These are phyloP conservation scores for Sinotaia quadrata DNA, from an alignment of 2,888 invertebrate genomes.

Conservation along the genomic window DNA sequence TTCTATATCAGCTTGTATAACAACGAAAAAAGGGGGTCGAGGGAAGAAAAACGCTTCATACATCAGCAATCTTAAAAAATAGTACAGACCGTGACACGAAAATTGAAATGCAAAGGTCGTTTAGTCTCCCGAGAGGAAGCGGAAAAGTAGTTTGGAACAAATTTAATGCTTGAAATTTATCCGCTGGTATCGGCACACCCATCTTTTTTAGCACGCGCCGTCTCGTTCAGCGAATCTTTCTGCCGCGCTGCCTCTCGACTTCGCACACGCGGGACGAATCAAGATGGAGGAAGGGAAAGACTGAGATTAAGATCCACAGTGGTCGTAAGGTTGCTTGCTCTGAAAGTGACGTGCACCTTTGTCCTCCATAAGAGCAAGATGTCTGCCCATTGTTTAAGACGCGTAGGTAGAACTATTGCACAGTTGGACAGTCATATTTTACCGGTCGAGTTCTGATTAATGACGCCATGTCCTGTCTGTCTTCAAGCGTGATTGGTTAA, in stretches of 20 bases:
- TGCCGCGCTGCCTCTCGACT: background rate
- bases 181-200: slow-evolving; percentile 25
- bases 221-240: slow-evolving; percentile 10
- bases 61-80: background rate
- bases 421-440: too few species aligned
- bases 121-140: background rate
- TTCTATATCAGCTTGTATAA: too few species aligned
- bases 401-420: too few species aligned
- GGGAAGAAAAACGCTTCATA: background rate
- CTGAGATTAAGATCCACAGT: too few species aligned
- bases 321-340: too few species aligned
- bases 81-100: background rate
- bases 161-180: slow-evolving; percentile 30
- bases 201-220: slow-evolving; percentile 29
- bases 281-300: slow-evolving; percentile 19
- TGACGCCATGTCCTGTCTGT: too few species aligned
- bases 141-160: slow-evolving; percentile 14
- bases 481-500: too few species aligned
- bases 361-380: too few species aligned
- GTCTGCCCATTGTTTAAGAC: too few species aligned
- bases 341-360: too few species aligned
- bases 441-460: too few species aligned
- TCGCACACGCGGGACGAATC: slow-evolving; percentile 20
- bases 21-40: background rate
- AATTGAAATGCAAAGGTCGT: background rate